Evolutionary conservation across 2,888 invertebrate genomes (phyloP), one percentile per base, ranked within the genome.

Genomic region (Erebia ligea): DNA sequence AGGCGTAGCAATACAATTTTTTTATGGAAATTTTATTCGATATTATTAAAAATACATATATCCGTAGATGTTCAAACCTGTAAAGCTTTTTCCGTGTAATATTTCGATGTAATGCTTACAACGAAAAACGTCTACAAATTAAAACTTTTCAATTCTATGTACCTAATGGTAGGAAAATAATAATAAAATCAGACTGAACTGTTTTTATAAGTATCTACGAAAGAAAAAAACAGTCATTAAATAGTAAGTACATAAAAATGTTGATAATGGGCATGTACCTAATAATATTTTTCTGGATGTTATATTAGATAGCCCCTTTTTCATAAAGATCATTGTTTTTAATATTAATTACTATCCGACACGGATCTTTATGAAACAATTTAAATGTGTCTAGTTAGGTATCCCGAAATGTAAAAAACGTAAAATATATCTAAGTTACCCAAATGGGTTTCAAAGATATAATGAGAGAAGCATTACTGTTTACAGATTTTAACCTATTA

Each of bases 171-270:
- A 78, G 75, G 73, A 73, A 75, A 76, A 74, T 17, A 75, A 73
- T 72, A 73, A 75, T 69, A 68, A 76, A 74, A 73, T 72, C 77
- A 78, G 77, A 77, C 77, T 76, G 76, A 77, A 73, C 75, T 76
- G 76, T 76, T 76, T 75, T 77, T 78, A 73, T 76, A 76, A 75
- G 73, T 73, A 74, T 76, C 77, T 71, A 73, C 72, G 70, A 59
- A 75, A 77, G 74, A 72, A 67, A 69, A 21, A 61, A 67, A 65
- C 75, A 75, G 72, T 76, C 74, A 73, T 73, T 66, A 71, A 68
- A 71, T 69, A 71, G 40, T 70, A 52, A 19, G 11, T 45, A 57
- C 21, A 19, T 57, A 57, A 25, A 59, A 69, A 72, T 62, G 68
- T 71, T 71, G 59, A 71, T 67, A 72, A 70, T 58, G 68, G 71